Conservation (phyloP, 2,113 vertebrate species). For the Corynorhinus townsendii region DNA sequence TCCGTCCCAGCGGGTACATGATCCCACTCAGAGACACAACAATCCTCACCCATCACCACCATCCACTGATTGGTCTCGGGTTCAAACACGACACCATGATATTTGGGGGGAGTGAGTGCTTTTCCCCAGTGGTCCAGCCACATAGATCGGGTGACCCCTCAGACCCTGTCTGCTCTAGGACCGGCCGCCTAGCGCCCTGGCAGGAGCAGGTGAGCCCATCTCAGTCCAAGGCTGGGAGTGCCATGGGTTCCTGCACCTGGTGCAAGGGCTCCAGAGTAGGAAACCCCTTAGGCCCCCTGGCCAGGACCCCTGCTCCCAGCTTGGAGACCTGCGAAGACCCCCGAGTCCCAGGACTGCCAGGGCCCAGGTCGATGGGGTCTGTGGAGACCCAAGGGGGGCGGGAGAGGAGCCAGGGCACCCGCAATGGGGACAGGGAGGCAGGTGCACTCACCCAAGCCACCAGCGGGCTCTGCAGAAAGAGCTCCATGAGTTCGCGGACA, state of each 20-base stretch:
- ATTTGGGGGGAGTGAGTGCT: too few relatives aligned
- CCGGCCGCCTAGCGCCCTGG: neutral
- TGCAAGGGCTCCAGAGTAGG: neutral
- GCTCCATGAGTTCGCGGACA: slow-evolving; percentile 87
- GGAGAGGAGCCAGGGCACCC: neutral
- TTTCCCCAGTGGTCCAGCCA: neutral
- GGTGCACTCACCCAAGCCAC: slow-evolving; percentile 88
- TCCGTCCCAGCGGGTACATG: neutral
- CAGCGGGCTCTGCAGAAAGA: slow-evolving; percentile 88
- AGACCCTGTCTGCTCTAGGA: neutral
- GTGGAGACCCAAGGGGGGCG: neutral
- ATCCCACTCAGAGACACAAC: neutral
- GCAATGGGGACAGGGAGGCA: slow-evolving; percentile 5
- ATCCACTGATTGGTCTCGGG: neutral
- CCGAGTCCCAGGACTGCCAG: neutral
- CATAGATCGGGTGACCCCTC: neutral
- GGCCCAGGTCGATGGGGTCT: too few relatives aligned
- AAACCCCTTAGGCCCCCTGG: neutral
- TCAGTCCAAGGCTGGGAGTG: neutral
- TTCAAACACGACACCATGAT: neutral
- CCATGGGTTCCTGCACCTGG: neutral
- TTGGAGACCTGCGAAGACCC: neutral
- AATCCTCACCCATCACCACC: neutral
- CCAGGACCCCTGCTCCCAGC: neutral
- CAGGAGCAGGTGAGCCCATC: slow-evolving; percentile 49